Base-by-base conservation (phyloP, 2,113 vertebrate species). In the Lasiurus borealis region DNA sequence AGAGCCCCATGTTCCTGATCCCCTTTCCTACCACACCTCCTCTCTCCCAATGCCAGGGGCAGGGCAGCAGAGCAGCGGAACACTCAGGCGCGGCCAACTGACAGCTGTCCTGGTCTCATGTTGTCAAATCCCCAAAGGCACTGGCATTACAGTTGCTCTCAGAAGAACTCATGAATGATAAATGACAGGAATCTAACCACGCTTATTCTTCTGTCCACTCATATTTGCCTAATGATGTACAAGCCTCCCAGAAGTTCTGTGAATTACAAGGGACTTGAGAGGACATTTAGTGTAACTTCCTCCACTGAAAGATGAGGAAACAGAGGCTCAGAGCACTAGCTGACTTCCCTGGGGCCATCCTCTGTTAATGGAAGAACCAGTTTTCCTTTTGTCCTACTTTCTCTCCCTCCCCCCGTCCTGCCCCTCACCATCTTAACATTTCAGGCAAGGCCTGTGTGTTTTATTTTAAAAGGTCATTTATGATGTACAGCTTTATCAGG, bases 391-490 rank as follows among this genome's bases (percentile, higher is more conserved):
- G 16, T 46, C 34, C 52, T 75, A 11, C 50, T 64, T 12, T 62
- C 59, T 69, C 23, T 23, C n/a, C 23, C 19, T 6, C 6, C 31
- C 3, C 3, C 15, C 14, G 5, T 2, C 50, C 3, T 2, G 16
- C 10, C 68, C 29, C 10, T 9, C 54, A 73, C 16, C 52, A 64
- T 36, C 40, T 13, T 16, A 34, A 64, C 3, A 25, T 59, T 85
- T 66, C 5, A 54, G 84, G 69, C 50, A 76, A 86, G 46, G 46
- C 54, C 66, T 48, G 4, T 19, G 52, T 25, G 31, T 81, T 89
- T 76, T 87, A 44, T 68, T 85, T 94, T 64, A 76, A 91, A 95
- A 94, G 71, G 23, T 76, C 44, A 81, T 16, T 54, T 29, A 54
- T 11, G 12, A 12, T 86, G 57, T 6, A 72, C 44, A 75, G 21